Conservation (phyloP, 2,888 invertebrate genomes). For the Dichetophora obliterata region DNA sequence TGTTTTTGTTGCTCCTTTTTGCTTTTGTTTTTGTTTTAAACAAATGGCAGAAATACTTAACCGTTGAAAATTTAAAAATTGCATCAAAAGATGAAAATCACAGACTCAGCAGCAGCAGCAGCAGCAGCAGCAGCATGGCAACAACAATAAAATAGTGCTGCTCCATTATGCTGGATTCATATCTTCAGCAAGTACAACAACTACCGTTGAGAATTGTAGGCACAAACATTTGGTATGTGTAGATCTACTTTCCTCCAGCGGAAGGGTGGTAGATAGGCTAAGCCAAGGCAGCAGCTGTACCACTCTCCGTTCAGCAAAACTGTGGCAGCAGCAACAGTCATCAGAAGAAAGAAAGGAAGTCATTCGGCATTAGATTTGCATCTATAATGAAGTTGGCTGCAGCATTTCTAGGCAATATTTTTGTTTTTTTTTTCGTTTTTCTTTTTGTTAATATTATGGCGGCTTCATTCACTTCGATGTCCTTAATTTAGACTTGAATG, state of each 20-base stretch:
- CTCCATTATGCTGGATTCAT: background rate
- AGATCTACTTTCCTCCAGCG: too few species aligned
- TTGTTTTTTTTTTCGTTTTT: background rate
- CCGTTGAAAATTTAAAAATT: conserved; percentile 37
- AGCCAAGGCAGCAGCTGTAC: background rate
- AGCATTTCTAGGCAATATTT: background rate
- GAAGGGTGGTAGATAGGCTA: background rate
- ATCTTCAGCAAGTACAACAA: conserved; percentile 23
- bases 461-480: too few species aligned
- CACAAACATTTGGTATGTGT: background rate
- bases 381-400: conserved; percentile 25
- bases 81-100: conserved; percentile 30
- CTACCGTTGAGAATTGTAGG: conserved; percentile 14
- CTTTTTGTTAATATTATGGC: background rate
- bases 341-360: conserved; percentile 16
- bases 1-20: background rate
- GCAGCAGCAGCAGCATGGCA: background rate
- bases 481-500: too few species aligned
- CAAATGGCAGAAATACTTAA: background rate
- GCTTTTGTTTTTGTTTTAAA: background rate
- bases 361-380: conserved; percentile 15
- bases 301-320: background rate
- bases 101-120: conserved; percentile 2
- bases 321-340: background rate
- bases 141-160: conserved; percentile 11